These are phyloP conservation scores for Ichneumoninae sp. DNA, from an alignment of 2,888 invertebrate genomes.

Conservation along the genomic window DNA sequence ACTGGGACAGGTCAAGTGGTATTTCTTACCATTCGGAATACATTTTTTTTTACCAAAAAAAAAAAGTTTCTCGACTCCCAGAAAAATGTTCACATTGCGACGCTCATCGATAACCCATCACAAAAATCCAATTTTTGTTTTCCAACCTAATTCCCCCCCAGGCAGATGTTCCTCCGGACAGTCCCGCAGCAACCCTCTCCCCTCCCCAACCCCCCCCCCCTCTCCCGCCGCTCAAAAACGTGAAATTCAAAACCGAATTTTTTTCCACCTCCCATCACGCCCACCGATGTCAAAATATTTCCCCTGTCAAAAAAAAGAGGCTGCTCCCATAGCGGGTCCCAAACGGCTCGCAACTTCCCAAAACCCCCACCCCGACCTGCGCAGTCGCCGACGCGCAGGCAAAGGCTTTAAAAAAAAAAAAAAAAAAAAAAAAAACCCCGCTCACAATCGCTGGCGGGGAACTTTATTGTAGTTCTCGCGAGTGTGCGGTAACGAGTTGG, in stretches of 20 bases:
- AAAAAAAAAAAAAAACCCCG: not conserved
- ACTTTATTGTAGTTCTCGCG: slow-evolving; percentile 22
- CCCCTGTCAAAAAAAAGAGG: slow-evolving; percentile 59
- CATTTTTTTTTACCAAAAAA: no score
- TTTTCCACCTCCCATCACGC: slow-evolving; percentile 73
- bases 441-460: not conserved
- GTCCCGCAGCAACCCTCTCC: not conserved
- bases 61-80: no score
- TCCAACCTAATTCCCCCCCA: not conserved
- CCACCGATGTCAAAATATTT: slow-evolving; percentile 83
- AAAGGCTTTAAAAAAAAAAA: not conserved
- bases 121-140: not conserved
- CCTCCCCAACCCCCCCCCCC: not conserved
- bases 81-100: no score
- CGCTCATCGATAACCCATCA: no score
- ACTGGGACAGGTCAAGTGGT: no score
- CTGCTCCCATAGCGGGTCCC: no score
- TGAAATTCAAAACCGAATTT: slow-evolving; percentile 65
- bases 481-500: slow-evolving; percentile 25
- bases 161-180: not conserved
- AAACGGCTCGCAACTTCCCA: no score
- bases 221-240: not conserved
- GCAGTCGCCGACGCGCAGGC: no score
- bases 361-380: no score
- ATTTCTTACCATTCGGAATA: no score